Base-by-base conservation (phyloP, 1,140 invertebrate genomes). In the Papilio machaon region DNA sequence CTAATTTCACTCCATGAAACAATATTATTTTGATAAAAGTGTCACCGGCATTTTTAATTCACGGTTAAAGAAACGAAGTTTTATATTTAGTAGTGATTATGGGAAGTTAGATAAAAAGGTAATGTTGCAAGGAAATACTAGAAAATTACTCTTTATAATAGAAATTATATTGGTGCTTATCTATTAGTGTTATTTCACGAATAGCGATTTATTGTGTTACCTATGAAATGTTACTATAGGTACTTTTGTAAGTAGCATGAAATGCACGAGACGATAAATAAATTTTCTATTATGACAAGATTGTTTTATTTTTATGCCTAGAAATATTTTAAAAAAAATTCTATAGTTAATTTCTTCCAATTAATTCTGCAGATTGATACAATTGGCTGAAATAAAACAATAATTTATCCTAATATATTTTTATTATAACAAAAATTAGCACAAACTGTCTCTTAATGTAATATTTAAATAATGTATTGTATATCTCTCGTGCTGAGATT, bases 371-470 rank as follows among this genome's bases (percentile, higher is more conserved):
- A 49, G 47, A 10, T 10, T 49, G 47, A 49, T 9, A 9, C 1
- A 60, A 67, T 13, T 38, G 43, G 43, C 3, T 47, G 10, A 46
- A 49, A 74, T 74, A 74, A 46, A 74, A 74, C 38, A 74, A 10
- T 49, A 19, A 47, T 47, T 47, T 74, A 52, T 79, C 58, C 58
- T 79, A 79, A 43, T 79, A 58, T 64, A 79, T 67, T 67, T 76
- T 67, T 79, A 79, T 47, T 79, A 67, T 79, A 79, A 79, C 77
- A 79, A 79, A 77, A 38, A 38, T 67, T 79, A 67, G 58, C 77
- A 79, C 77, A 79, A 67, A 67, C 54, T n/a, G 23, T 67, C 77
- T 67, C 77, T 67, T 79, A 46, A 46, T 17, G 15, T 13, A 0
- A 35, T 17, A 47, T 19, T 58, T 67, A 79, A 79, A 79, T 79